Percentiles rank a stretch among this genome's conserved stretches.
Conservation (phyloP, 2,888 invertebrate genomes). For the Lepeophtheirus nordmannii region DNA sequence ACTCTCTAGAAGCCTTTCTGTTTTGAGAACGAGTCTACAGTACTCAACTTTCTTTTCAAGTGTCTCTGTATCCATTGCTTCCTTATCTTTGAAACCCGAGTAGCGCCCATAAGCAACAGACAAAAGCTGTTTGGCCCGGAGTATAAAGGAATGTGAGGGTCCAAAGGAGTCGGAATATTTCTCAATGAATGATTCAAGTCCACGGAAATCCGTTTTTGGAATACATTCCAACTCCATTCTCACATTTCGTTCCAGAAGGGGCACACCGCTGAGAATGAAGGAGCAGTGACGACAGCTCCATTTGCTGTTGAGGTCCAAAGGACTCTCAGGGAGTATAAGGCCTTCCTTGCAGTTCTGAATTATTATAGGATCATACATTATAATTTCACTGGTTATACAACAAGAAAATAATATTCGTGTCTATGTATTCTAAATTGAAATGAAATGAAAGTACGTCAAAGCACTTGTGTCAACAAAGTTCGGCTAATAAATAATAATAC, state of each 20-base stretch:
- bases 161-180: slow-evolving; percentile 41
- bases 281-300: not conserved
- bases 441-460: no score
- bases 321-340: not conserved
- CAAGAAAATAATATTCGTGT: no score
- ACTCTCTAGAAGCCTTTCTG: not conserved
- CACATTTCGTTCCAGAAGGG: not conserved
- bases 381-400: no score
- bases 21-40: not conserved
- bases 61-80: not conserved
- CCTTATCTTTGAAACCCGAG: not conserved
- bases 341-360: not conserved
- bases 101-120: not conserved
- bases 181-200: slow-evolving; percentile 29
- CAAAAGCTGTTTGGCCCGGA: slow-evolving; percentile 42
- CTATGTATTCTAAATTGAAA: no score
- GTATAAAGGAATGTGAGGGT: slow-evolving; percentile 55
- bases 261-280: not conserved
- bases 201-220: slow-evolving; percentile 24
- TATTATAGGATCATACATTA: not conserved
- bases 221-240: not conserved
- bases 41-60: not conserved
- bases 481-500: no score
- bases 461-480: no score
- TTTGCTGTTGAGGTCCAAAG: not conserved